Evolutionary conservation across 1,140 invertebrate species (phyloP).

Genomic region (Babylonia areolata): DNA sequence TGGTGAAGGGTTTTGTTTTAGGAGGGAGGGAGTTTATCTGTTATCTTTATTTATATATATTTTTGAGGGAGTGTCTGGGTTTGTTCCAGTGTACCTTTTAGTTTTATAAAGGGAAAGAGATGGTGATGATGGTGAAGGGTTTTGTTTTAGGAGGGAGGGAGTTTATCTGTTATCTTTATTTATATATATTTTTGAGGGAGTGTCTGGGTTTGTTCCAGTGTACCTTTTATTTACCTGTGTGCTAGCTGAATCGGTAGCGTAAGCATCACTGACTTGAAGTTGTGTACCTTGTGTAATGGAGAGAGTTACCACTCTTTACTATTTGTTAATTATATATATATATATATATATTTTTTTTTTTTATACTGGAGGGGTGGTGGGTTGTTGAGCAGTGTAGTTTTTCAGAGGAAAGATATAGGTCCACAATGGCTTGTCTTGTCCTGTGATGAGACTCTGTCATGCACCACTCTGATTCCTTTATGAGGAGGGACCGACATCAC

Average conservation of each 20-base stretch:
- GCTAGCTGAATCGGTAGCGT: too few relatives aligned
- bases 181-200: neutral
- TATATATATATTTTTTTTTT: too few relatives aligned
- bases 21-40: neutral
- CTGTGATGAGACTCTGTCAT: slow-evolving; percentile 17
- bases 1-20: neutral
- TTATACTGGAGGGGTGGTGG: neutral
- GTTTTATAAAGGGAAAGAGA: neutral
- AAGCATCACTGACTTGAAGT: too few relatives aligned
- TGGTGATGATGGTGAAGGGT: neutral
- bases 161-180: too few relatives aligned
- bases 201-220: neutral
- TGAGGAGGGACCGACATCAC: slow-evolving; percentile 12
- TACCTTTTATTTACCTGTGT: neutral
- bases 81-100: neutral
- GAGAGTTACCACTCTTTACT: too few relatives aligned
- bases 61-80: neutral
- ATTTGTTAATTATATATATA: too few relatives aligned
- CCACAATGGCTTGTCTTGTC: neutral
- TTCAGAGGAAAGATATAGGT: too few relatives aligned
- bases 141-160: neutral
- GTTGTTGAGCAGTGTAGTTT: too few relatives aligned
- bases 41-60: too few relatives aligned
- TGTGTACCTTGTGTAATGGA: too few relatives aligned
- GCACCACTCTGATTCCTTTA: neutral